Percentiles rank a stretch among this genome's conserved stretches.
These are phyloP conservation scores for Bhutanitis thaidina DNA, from an alignment of 2,888 invertebrate genomes.

Conservation along the genomic window DNA sequence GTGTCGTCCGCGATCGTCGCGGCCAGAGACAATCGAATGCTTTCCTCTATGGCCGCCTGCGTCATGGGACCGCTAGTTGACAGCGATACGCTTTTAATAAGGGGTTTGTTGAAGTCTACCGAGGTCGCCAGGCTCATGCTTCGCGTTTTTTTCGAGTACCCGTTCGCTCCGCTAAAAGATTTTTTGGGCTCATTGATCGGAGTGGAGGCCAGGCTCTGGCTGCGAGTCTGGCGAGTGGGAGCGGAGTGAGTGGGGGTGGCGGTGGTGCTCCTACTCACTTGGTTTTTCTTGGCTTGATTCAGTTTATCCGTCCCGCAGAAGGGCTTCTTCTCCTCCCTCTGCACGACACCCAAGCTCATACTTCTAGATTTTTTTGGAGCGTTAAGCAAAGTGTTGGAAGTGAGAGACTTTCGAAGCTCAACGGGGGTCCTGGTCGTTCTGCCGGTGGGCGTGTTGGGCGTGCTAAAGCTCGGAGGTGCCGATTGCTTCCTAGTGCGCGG, in stretches of 20 bases:
- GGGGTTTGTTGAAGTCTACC: slow-evolving; percentile 40
- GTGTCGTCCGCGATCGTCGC: slow-evolving; percentile 59
- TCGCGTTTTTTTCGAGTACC: slow-evolving; percentile 53
- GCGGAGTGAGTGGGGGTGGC: slow-evolving; percentile 40
- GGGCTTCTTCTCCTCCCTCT: slow-evolving; percentile 37
- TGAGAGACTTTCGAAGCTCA: slow-evolving; percentile 52
- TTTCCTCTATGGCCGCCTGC: slow-evolving; percentile 73
- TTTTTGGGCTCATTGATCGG: slow-evolving; percentile 53
- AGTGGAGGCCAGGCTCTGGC: slow-evolving; percentile 66
- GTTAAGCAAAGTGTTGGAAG: slow-evolving; percentile 37
- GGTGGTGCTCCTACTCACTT: slow-evolving; percentile 44
- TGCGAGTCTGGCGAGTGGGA: slow-evolving; percentile 44
- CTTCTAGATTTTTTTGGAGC: slow-evolving; percentile 67
- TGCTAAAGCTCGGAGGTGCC: slow-evolving; percentile 50
- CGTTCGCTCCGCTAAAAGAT: slow-evolving; percentile 37
- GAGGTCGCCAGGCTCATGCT: slow-evolving; percentile 66
- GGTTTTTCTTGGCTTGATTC: slow-evolving; percentile 42
- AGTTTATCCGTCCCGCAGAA: slow-evolving; percentile 58
- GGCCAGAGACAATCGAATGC: slow-evolving; percentile 63
- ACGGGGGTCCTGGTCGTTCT: slow-evolving; percentile 49
- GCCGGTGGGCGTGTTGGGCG: slow-evolving; percentile 54
- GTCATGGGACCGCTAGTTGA: slow-evolving; percentile 51
- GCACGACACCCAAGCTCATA: slow-evolving; percentile 54
- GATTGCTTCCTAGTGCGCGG: slow-evolving; percentile 56
- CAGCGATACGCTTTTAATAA: slow-evolving; percentile 49